These are phyloP conservation scores for Philaenus spumarius DNA, from an alignment of 1,140 invertebrate species.

Conservation along the genomic window DNA sequence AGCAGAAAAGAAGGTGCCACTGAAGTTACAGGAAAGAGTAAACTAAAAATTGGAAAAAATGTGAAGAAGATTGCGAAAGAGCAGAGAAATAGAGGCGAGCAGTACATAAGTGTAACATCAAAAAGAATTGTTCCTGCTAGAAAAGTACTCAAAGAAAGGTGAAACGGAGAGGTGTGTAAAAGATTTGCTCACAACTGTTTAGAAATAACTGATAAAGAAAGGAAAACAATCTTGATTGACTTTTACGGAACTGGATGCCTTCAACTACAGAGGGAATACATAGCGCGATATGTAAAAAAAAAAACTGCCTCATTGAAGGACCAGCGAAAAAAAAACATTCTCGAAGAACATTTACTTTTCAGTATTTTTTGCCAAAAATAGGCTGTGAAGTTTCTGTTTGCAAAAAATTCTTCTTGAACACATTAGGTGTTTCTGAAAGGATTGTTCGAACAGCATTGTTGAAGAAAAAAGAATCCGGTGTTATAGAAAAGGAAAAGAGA, in stretches of 20 bases:
- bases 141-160: conserved; percentile 3
- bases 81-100: no score
- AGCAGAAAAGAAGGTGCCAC: no score
- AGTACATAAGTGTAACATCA: conserved; percentile 4
- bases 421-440: conserved; percentile 9
- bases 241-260: conserved; percentile 5
- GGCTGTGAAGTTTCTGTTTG: conserved; percentile 1
- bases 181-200: conserved; percentile 7
- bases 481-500: not conserved
- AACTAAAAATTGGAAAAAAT: not conserved
- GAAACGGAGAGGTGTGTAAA: conserved; percentile 1
- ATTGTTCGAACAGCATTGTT: conserved; percentile 2
- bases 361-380: conserved; percentile 2
- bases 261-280: conserved; percentile 10
- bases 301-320: conserved; percentile 2
- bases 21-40: conserved; percentile 1
- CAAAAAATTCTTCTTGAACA: conserved; percentile 17
- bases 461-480: not conserved
- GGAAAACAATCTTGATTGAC: conserved; percentile 9
- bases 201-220: conserved; percentile 8
- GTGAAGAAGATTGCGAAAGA: no score
- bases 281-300: conserved; percentile 1
- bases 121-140: conserved; percentile 14
- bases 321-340: not conserved
- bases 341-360: not conserved